A percentile compares a stretch with the other conserved stretches of the same genome.
Conservation (phyloP, 1,140 invertebrate species). For the Drosophila burlai region DNA sequence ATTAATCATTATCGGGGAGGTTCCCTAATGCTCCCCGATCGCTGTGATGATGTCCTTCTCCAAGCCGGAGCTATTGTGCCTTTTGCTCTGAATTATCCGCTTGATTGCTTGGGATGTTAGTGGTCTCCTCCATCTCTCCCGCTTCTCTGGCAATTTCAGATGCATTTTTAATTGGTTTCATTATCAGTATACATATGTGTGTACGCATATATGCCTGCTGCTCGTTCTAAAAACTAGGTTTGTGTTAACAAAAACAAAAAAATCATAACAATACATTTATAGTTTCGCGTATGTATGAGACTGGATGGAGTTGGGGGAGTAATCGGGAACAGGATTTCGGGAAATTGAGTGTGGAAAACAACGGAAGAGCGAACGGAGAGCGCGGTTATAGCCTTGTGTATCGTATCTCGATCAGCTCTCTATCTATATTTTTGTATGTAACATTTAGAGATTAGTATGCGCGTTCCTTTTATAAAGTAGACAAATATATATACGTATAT, state of each 20-base stretch:
- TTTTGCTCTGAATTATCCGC: slow-evolving; percentile 1
- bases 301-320: slow-evolving; percentile 3
- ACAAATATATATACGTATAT: slow-evolving; percentile 32
- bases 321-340: slow-evolving; percentile 5
- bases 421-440: slow-evolving; percentile 45
- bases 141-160: slow-evolving; percentile 55
- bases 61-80: slow-evolving; percentile 4
- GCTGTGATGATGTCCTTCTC: slow-evolving; percentile 12
- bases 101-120: slow-evolving; percentile 26
- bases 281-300: slow-evolving; percentile 41
- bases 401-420: slow-evolving; percentile 37
- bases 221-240: slow-evolving; percentile 65
- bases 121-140: slow-evolving; percentile 1
- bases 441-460: slow-evolving; percentile 57
- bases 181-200: slow-evolving; percentile 36
- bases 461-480: slow-evolving; percentile 44
- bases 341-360: slow-evolving; percentile 25
- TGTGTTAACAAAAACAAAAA: slow-evolving; percentile 79
- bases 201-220: slow-evolving; percentile 44
- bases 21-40: background rate
- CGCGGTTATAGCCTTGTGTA: slow-evolving; percentile 20
- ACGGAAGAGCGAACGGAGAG: slow-evolving; percentile 20
- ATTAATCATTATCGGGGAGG: slow-evolving; percentile 8
- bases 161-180: slow-evolving; percentile 40
- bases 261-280: slow-evolving; percentile 77